phyloP scores from a whole-genome alignment of 53 echinoderm and acorn worm species.

The Pentamera pediparva region DNA sequence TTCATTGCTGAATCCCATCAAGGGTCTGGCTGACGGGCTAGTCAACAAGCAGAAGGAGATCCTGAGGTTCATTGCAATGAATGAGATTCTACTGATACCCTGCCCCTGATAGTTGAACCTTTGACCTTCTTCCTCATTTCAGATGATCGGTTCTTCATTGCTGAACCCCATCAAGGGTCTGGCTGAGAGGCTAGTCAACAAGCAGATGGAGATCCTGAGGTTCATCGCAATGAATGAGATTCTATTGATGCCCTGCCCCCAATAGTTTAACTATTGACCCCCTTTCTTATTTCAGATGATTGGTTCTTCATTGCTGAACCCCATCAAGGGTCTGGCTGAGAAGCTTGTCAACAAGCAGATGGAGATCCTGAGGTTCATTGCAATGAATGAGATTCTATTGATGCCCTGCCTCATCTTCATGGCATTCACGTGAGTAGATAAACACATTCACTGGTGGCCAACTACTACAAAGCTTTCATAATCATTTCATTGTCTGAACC shows the following conservation, averaged over 20 bases:
- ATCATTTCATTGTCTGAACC: not conserved
- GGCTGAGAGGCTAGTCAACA: constrained; percentile 66
- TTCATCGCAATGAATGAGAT: constrained; percentile 92
- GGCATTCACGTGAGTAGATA: constrained; percentile 81
- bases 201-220: constrained; percentile 74
- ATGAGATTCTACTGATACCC: constrained; percentile 83
- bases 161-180: constrained; percentile 54
- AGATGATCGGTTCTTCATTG: constrained; percentile 68
- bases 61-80: constrained; percentile 81
- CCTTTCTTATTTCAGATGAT: constrained; percentile 60
- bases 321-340: constrained; percentile 62
- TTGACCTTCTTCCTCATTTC: too few relatives aligned
- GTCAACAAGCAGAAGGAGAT: constrained; percentile 66
- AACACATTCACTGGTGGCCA: too few relatives aligned
- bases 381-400: constrained; percentile 81
- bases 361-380: constrained; percentile 84
- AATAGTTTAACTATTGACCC: too few relatives aligned
- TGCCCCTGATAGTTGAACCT: too few relatives aligned
- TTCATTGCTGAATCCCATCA: constrained; percentile 43
- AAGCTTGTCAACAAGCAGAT: constrained; percentile 68
- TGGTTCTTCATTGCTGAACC: constrained; percentile 57
- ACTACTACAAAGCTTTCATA: too few relatives aligned
- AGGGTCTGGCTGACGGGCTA: constrained; percentile 68
- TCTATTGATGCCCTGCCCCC: constrained; percentile 76
- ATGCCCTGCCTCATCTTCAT: constrained; percentile 88